These are phyloP conservation scores for Microctenopoma steveboyesi DNA, from an alignment of 2,797 vertebrate genomes.

Conservation along the genomic window DNA sequence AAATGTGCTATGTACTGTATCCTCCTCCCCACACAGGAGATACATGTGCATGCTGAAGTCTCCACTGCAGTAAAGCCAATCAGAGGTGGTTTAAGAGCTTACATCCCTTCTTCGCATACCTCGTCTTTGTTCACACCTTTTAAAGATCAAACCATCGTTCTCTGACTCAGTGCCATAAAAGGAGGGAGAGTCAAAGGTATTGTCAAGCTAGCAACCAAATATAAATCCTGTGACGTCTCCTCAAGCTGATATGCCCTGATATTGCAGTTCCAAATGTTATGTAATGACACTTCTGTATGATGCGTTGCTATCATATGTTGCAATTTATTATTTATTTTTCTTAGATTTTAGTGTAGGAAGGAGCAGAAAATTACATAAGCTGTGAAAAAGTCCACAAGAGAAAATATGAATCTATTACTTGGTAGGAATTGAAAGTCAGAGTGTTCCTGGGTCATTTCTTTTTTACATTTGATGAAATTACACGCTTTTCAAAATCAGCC, in stretches of 20 bases:
- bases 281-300: constrained; percentile 60
- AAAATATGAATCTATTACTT: constrained; percentile 3
- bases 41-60: not conserved
- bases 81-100: constrained; percentile 25
- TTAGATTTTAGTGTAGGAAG: constrained; percentile 57
- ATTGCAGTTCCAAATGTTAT: constrained; percentile 60
- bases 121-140: constrained; percentile 53
- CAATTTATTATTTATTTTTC: constrained; percentile 43
- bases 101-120: constrained; percentile 22
- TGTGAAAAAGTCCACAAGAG: constrained; percentile 19
- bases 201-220: constrained; percentile 64
- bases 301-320: constrained; percentile 48
- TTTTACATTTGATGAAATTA: constrained; percentile 12
- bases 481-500: not conserved
- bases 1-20: constrained; percentile 13
- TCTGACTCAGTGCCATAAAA: constrained; percentile 58
- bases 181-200: constrained; percentile 61
- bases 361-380: constrained; percentile 59
- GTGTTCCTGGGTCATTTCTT: constrained; percentile 7
- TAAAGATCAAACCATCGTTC: constrained; percentile 44
- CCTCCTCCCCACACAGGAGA: constrained; percentile 15
- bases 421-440: constrained; percentile 13
- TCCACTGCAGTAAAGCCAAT: constrained; percentile 10
- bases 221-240: constrained; percentile 68
- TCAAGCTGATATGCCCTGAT: constrained; percentile 52